A percentile compares a stretch with the other conserved stretches of the same genome.
Conservation (phyloP, 2,888 invertebrate species). For the Thymelicus lineola region DNA sequence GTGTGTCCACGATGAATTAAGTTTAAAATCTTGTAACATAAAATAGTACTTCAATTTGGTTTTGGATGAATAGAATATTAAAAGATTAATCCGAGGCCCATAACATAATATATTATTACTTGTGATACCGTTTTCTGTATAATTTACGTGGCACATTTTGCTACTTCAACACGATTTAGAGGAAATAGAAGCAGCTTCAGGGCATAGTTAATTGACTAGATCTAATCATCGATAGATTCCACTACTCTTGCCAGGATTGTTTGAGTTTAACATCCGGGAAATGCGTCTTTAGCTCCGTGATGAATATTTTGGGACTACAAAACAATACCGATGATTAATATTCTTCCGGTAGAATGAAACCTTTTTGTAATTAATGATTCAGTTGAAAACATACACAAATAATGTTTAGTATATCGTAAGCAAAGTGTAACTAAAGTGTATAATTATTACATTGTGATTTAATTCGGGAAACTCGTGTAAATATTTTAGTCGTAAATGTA, state of each 20-base stretch:
- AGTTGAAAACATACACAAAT: too few species aligned
- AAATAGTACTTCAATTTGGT: too few species aligned
- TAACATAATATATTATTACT: neutral
- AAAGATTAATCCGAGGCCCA: neutral
- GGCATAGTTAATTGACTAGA: neutral
- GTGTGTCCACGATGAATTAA: too few species aligned
- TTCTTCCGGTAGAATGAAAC: slow-evolving; percentile 29
- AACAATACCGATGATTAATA: slow-evolving; percentile 27
- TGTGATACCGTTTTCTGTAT: too few species aligned
- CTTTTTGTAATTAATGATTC: slow-evolving; percentile 1
- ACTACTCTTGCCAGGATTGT: neutral
- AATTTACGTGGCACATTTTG: neutral
- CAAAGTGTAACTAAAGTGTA: too few species aligned
- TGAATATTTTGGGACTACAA: slow-evolving; percentile 28
- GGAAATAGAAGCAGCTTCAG: neutral
- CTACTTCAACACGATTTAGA: neutral
- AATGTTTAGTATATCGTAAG: too few species aligned
- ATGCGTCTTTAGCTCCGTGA: slow-evolving; percentile 16
- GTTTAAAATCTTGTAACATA: too few species aligned
- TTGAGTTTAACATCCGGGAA: slow-evolving; percentile 25
- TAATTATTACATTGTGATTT: too few species aligned
- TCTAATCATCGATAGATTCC: neutral
- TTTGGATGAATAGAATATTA: neutral
- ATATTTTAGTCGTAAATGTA: too few species aligned
- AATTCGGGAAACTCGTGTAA: too few species aligned